phyloP scores from a whole-genome alignment of 2,797 vertebrate genomes.

The Carcharodon carcharias region DNA sequence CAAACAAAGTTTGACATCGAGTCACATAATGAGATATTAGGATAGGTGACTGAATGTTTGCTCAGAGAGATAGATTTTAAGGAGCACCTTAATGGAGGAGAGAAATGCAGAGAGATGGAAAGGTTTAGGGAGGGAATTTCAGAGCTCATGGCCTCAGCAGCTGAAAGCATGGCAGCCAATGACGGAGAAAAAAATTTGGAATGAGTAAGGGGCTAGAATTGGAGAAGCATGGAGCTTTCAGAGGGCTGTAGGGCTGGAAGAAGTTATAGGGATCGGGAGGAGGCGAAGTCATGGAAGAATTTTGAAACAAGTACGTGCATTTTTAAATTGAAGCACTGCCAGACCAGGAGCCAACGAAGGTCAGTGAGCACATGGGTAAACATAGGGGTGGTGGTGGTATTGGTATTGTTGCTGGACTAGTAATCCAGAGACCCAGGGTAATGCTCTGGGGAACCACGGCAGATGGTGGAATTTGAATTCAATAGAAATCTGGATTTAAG shows the following conservation, averaged over 20 bases:
- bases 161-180: neutral
- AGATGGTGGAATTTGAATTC: too few relatives aligned
- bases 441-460: too few relatives aligned
- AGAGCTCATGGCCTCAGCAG: neutral
- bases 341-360: neutral
- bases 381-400: too few relatives aligned
- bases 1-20: too few relatives aligned
- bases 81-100: neutral
- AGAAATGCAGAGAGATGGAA: neutral
- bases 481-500: too few relatives aligned
- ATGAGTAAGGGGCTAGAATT: neutral
- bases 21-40: neutral
- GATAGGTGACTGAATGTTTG: neutral
- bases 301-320: neutral
- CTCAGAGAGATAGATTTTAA: neutral
- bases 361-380: neutral
- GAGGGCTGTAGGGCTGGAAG: neutral
- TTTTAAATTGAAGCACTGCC: neutral
- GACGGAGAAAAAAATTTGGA: neutral
- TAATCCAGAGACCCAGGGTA: too few relatives aligned
- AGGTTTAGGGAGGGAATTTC: neutral
- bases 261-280: neutral
- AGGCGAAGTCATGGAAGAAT: neutral
- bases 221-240: neutral
- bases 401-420: too few relatives aligned